phyloP scores from a whole-genome alignment of 2,888 invertebrate genomes.

The Eupithecia subfuscata region DNA sequence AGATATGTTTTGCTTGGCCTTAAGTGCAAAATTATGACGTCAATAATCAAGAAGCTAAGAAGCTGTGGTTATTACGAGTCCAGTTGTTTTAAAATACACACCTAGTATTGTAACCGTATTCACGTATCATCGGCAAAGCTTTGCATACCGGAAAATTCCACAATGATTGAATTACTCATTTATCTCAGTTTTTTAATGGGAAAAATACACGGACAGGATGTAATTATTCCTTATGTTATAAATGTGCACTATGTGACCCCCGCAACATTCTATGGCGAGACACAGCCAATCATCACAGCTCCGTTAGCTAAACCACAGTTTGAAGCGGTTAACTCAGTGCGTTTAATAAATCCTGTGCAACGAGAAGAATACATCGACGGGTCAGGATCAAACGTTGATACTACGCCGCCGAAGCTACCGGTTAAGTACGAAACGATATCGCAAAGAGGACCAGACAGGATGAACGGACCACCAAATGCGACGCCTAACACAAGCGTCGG shows the following conservation, averaged over 20 bases:
- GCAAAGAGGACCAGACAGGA: constrained; percentile 38
- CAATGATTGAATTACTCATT: constrained; percentile 60
- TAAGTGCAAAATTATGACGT: constrained; percentile 67
- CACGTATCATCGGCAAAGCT: constrained; percentile 37
- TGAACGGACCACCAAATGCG: constrained; percentile 21
- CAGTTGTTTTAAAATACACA: constrained; percentile 63
- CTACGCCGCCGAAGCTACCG: constrained; percentile 40
- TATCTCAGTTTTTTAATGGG: constrained; percentile 53
- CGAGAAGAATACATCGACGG: constrained; percentile 39
- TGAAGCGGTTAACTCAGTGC: constrained; percentile 21
- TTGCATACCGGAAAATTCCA: constrained; percentile 42
- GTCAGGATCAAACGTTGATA: constrained; percentile 40
- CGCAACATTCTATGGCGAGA: constrained; percentile 38
- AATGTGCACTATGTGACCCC: constrained; percentile 39
- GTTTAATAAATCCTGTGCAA: constrained; percentile 34
- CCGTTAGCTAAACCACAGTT: constrained; percentile 34
- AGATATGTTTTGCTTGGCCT: constrained; percentile 51
- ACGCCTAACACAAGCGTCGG: constrained; percentile 13
- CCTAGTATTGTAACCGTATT: constrained; percentile 42
- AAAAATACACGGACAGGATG: constrained; percentile 55
- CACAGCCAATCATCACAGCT: constrained; percentile 29
- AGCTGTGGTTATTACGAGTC: constrained; percentile 61
- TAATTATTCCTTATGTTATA: constrained; percentile 47
- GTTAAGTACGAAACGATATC: constrained; percentile 45
- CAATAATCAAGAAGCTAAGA: constrained; percentile 58